These are phyloP conservation scores for Chrysogorgia sp. DNA, from an alignment of 92 coral and sea anemone genomes.

Conservation along the genomic window DNA sequence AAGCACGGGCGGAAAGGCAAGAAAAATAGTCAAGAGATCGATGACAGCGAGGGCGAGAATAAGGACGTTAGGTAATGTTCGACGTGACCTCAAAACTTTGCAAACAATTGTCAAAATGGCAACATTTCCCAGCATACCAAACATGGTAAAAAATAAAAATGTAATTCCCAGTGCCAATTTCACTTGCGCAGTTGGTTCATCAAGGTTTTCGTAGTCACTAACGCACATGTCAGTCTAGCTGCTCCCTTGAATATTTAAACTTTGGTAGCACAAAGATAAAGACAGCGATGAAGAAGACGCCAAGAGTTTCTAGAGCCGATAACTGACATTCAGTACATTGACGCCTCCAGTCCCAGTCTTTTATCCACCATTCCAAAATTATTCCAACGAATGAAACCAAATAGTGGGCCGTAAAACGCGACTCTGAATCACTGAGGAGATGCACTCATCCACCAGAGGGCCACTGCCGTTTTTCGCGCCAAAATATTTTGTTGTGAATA, in stretches of 20 bases:
- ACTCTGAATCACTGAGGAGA: too few species aligned
- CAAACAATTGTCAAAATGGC: slow-evolving; percentile 70
- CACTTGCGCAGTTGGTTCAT: not conserved
- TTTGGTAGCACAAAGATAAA: too few species aligned
- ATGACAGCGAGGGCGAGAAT: slow-evolving; percentile 83
- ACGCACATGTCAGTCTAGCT: not conserved
- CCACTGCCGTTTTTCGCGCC: too few species aligned
- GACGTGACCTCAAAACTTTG: slow-evolving; percentile 81
- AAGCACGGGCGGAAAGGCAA: slow-evolving; percentile 84
- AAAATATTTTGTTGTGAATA: not conserved
- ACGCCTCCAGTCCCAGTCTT: too few species aligned
- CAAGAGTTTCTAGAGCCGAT: too few species aligned
- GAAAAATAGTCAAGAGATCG: slow-evolving; percentile 77
- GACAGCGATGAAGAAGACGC: too few species aligned
- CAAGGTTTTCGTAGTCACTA: not conserved
- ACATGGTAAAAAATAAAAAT: slow-evolving; percentile 65
- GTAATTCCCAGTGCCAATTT: slow-evolving; percentile 63
- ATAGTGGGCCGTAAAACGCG: too few species aligned
- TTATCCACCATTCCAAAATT: not conserved
- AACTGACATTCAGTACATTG: too few species aligned
- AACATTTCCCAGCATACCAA: slow-evolving; percentile 77
- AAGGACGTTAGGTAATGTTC: slow-evolving; percentile 81
- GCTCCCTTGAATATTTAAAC: not conserved
- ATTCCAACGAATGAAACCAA: not conserved
- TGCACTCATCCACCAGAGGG: too few species aligned